Evolutionary conservation across 2,113 vertebrate species (phyloP), one percentile per base, ranked within the genome.

Genomic region (Genyomyrus donnyi): DNA sequence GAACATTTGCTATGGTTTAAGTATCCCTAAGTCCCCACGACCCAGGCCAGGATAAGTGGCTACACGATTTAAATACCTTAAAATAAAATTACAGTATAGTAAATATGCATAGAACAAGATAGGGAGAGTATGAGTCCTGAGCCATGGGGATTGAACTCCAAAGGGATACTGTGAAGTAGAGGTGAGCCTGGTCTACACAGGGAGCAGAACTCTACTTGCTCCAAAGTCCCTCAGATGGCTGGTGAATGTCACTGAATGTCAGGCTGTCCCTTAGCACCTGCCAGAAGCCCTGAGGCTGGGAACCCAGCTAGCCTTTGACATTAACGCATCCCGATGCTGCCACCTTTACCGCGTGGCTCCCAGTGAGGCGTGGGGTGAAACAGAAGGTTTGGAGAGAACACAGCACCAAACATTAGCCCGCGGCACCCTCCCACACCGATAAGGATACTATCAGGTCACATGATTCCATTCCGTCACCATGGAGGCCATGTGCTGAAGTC

Each of bases 371-470:
- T 89, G 90, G 70, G 89, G 70, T 84, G 53, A 77, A 56, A 85
- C 46, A 46, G 13, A 89, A 50, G 70, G 87, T 86, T 92, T 88
- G 90, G 88, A 83, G 52, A 83, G 90, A 91, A 90, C 90, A 91
- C 88, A n/a, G 88, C 90, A 91, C 88, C 89, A 89, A 89, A 87
- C 88, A 42, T 53, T 42, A 48, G 31, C 52, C 35, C 31, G 80
- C 85, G 89, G 89, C 56, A 88, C 35, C 11, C 35, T 85, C 50
- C 24, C 87, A 88, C 87, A 88, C 70, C 83, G 45, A 91, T 89
- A 90, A 85, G 87, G 88, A 87, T 89, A 91, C 84, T 89, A 87
- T 87, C 62, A 50, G 52, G 13, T 88, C 66, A 52, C 53, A 70
- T 92, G 62, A 70, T 27, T 70, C n/a, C 62, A 5, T 70, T 70